These are phyloP conservation scores for Amphipyra tragopoginis DNA, from an alignment of 2,888 invertebrate genomes.

Conservation along the genomic window DNA sequence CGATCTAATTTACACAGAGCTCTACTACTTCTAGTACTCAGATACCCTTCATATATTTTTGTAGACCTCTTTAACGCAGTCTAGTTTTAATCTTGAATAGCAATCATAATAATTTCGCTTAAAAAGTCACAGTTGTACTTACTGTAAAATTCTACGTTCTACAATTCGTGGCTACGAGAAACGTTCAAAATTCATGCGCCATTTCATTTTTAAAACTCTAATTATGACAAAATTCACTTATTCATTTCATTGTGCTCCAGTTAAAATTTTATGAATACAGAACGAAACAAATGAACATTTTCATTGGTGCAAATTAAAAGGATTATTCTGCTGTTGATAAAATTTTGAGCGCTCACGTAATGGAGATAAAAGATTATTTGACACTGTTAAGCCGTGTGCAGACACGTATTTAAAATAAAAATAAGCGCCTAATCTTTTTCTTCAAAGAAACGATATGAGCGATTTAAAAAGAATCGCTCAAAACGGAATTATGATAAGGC, in stretches of 20 bases:
- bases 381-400: not conserved
- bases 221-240: constrained; percentile 17
- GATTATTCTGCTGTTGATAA: constrained; percentile 26
- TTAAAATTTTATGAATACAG: constrained; percentile 28
- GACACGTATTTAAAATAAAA: constrained; percentile 8
- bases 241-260: constrained; percentile 14
- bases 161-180: not conserved
- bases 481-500: constrained; percentile 57
- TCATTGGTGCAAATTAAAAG: constrained; percentile 34
- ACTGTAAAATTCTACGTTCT: not conserved
- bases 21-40: no score
- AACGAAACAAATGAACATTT: constrained; percentile 28
- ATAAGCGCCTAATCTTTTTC: constrained; percentile 10
- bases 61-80: no score
- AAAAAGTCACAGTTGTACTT: no score
- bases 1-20: no score
- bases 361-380: not conserved
- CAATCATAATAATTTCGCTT: no score
- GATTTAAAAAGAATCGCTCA: constrained; percentile 38
- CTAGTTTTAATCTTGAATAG: no score
- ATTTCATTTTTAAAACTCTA: not conserved
- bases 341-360: constrained; percentile 20
- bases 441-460: constrained; percentile 13
- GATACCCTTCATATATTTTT: no score
- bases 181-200: constrained; percentile 1